Conservation (phyloP, 2,888 invertebrate species). For the Cordilura impudica region DNA sequence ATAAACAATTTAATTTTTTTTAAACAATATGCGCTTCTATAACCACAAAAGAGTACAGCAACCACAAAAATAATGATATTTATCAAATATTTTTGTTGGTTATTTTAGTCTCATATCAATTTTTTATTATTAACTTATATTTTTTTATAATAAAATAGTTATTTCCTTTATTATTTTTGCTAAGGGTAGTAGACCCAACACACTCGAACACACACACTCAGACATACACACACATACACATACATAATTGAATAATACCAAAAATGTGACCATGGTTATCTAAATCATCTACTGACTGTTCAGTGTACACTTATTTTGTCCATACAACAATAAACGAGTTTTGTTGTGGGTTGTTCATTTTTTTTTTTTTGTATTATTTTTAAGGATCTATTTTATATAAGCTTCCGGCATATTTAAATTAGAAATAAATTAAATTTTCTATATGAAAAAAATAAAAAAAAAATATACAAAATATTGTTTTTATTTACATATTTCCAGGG, state of each 20-base stretch:
- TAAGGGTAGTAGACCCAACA: neutral
- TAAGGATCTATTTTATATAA: neutral
- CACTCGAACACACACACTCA: no score
- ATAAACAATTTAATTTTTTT: no score
- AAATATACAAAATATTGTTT: neutral
- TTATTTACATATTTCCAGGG: neutral
- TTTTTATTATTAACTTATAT: no score
- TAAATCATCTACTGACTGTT: neutral
- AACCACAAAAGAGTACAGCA: no score
- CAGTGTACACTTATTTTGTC: neutral
- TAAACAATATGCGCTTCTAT: no score
- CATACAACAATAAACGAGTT: neutral
- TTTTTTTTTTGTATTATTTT: neutral
- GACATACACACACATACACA: no score
- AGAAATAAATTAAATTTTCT: constrained; percentile 55
- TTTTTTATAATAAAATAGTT: no score
- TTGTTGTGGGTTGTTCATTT: neutral
- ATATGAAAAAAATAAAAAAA: neutral
- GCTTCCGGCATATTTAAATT: constrained; percentile 59
- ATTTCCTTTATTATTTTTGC: neutral
- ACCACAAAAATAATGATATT: no score
- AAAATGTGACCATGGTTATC: constrained; percentile 16
- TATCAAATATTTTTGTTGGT: no score
- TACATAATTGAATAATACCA: neutral
- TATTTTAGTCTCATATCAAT: no score